Evolutionary conservation across 2,888 invertebrate genomes (phyloP).

Genomic region (Patella ulyssiponensis): DNA sequence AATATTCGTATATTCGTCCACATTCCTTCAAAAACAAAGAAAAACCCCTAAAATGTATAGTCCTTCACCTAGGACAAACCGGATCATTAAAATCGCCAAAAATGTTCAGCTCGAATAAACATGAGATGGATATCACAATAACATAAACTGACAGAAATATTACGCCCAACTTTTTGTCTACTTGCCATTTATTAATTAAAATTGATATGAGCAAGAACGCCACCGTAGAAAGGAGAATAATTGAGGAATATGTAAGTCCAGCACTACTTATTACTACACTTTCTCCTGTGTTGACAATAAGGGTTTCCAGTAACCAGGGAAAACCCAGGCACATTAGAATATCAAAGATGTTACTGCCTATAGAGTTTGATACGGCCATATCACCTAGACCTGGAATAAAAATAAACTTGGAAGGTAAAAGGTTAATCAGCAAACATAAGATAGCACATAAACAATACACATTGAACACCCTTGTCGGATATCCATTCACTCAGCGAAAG

Average conservation of each 20-base stretch:
- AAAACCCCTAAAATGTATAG: background rate
- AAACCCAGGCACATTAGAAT: conserved; percentile 68
- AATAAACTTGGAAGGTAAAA: background rate
- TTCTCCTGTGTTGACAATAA: conserved; percentile 72
- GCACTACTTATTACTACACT: conserved; percentile 84
- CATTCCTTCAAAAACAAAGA: background rate
- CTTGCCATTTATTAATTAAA: conserved; percentile 77
- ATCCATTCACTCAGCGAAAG: background rate
- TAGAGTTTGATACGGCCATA: conserved; percentile 70
- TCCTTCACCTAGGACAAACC: conserved; percentile 76
- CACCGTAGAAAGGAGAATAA: conserved; percentile 84
- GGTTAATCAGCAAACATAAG: background rate
- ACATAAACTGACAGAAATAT: conserved; percentile 80
- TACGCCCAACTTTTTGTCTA: conserved; percentile 81
- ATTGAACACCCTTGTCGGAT: background rate
- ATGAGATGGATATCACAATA: conserved; percentile 82
- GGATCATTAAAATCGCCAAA: conserved; percentile 93
- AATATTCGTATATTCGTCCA: too few species aligned
- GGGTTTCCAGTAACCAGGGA: conserved; percentile 67
- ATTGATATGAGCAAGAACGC: conserved; percentile 80
- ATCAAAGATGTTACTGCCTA: conserved; percentile 71
- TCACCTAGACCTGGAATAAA: conserved; percentile 64
- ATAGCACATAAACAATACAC: background rate
- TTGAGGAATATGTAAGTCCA: conserved; percentile 86
- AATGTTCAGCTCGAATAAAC: conserved; percentile 86